Evolutionary conservation across 1,140 invertebrate genomes (phyloP), one percentile per base, ranked within the genome.

Genomic region (Meloidogyne hapla): DNA sequence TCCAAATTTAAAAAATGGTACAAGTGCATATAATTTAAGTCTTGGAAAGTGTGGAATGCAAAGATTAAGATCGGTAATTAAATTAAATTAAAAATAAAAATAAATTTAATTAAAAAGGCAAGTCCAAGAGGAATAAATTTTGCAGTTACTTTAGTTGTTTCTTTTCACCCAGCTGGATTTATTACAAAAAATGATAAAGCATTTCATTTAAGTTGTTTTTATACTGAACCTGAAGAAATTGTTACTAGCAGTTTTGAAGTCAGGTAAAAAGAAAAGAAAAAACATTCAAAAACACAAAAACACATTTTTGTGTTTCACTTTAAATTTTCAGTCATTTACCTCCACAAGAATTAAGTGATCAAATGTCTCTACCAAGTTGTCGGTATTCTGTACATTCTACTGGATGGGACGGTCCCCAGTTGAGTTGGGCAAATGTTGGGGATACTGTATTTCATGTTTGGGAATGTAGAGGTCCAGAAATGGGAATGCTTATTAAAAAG

Each of bases 11-110:
- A 79, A 76, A 25, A 85, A 87, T 63, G 76, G 76, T 25, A 87
- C 79, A 48, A 85, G 80, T 45, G 73, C 81, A 4, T 86, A 86
- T 65, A 76, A 76, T 10, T 71, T 86, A 8, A 74, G 72, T 4
- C 73, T 86, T 3, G 84, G 84, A 40, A 83, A 83, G 48, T 86
- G 84, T 66, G 84, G 84, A 65, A 86, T 86, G 84, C 83, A 85
- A 63, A 61, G 84, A 68, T 72, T 87, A 6, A 65, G 84, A 69
- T 86, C 84, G 72, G 83, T 84, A 69, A 26, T 28, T 33, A 18
- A 23, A 18, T 28, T 40, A 48, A 61, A 23, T 61, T 28, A 48
- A 65, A 12, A n/a, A 68, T 26, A n/a, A n/a, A n/a, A n/a, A n/a
- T 21, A 66, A 75, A 38, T 77, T 76, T 21, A 3, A 63, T 9